A percentile compares a stretch with the other conserved stretches of the same genome.
phyloP scores from a whole-genome alignment of 1,140 invertebrate genomes.

The Heliconius himera region DNA sequence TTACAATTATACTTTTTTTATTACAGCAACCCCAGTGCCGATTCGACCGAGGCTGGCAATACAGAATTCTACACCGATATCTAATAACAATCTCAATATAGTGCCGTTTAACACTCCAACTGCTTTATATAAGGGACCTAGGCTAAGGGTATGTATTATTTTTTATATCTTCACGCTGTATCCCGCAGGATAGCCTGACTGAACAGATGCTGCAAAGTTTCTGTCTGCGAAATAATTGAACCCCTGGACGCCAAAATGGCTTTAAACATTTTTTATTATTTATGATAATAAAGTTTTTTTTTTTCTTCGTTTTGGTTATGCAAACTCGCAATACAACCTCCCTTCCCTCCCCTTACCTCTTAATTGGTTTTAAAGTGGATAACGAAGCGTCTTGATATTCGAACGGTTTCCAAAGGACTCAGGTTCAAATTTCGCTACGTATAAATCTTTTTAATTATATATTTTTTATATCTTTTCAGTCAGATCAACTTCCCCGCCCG shows the following conservation, averaged over 20 bases:
- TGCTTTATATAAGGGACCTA: constrained; percentile 55
- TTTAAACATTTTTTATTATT: too few relatives aligned
- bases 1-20: neutral
- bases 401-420: too few relatives aligned
- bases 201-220: too few relatives aligned
- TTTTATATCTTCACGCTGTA: neutral
- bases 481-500: constrained; percentile 68
- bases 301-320: too few relatives aligned
- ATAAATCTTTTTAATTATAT: neutral
- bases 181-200: neutral
- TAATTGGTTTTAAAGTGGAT: too few relatives aligned
- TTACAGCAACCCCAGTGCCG: constrained; percentile 61
- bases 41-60: constrained; percentile 63
- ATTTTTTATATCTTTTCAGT: constrained; percentile 38
- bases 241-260: too few relatives aligned
- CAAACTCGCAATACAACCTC: too few relatives aligned
- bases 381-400: too few relatives aligned
- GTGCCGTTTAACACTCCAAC: constrained; percentile 49
- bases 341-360: too few relatives aligned
- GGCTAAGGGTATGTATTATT: constrained; percentile 26
- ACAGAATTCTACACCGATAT: constrained; percentile 65
- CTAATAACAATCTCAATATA: constrained; percentile 57
- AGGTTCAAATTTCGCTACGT: too few relatives aligned
- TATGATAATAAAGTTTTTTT: too few relatives aligned
- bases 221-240: too few relatives aligned